These are phyloP conservation scores for Trypoxylus dichotomus DNA, from an alignment of 1,140 invertebrate genomes.

Conservation along the genomic window DNA sequence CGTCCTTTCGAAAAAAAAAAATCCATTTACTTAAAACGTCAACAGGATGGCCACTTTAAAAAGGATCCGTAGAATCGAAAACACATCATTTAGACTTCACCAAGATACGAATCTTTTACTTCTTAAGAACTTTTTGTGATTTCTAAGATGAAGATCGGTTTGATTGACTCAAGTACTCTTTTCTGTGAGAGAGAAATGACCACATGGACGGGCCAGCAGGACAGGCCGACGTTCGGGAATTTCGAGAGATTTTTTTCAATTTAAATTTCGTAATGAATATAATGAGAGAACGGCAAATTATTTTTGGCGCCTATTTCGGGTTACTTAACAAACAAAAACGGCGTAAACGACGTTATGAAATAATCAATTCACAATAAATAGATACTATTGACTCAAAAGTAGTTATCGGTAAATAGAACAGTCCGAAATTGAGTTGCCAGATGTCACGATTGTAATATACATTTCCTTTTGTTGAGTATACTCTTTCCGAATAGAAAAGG, in stretches of 20 bases:
- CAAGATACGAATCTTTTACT: slow-evolving; percentile 19
- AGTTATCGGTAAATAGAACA: not conserved
- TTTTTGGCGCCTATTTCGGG: too few species aligned
- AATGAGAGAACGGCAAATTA: too few species aligned
- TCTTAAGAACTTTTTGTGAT: not conserved
- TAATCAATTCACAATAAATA: not conserved
- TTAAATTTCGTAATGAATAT: too few species aligned
- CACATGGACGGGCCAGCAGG: not conserved
- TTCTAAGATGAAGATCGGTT: slow-evolving; percentile 1
- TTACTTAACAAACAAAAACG: too few species aligned
- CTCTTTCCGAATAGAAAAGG: not conserved
- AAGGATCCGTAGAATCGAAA: not conserved
- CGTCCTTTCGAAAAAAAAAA: not conserved
- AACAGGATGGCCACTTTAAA: slow-evolving; percentile 9
- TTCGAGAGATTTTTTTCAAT: too few species aligned
- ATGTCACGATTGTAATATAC: slow-evolving; percentile 24
- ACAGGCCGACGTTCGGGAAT: not conserved
- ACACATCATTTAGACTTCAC: not conserved
- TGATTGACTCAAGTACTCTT: slow-evolving; percentile 27
- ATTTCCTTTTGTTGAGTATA: slow-evolving; percentile 6
- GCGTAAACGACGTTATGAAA: too few species aligned
- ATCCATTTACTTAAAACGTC: slow-evolving; percentile 1
- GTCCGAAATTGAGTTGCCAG: slow-evolving; percentile 25
- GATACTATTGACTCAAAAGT: not conserved
- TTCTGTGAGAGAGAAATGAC: not conserved